A percentile compares a stretch with the other conserved stretches of the same genome.
These are phyloP conservation scores for Pollenia amentaria DNA, from an alignment of 2,888 invertebrate species.

Conservation along the genomic window DNA sequence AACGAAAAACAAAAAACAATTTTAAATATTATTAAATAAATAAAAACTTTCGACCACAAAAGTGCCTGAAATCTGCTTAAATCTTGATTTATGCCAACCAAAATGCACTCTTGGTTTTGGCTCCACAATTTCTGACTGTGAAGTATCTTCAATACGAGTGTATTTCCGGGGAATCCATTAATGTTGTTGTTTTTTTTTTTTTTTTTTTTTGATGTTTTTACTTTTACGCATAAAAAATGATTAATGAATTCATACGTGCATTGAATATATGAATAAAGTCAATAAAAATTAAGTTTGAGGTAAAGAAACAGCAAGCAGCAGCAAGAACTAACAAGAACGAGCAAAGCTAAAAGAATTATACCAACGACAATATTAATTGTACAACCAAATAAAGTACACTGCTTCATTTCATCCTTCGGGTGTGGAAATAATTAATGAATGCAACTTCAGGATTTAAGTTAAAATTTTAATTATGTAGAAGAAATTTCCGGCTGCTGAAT, in stretches of 20 bases:
- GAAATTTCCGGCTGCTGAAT: not conserved
- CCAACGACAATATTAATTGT: slow-evolving; percentile 46
- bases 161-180: slow-evolving; percentile 43
- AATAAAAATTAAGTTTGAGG: slow-evolving; percentile 12
- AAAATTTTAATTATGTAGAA: slow-evolving; percentile 2
- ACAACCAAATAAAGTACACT: not conserved
- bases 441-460: slow-evolving; percentile 33
- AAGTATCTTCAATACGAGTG: not conserved
- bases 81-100: slow-evolving; percentile 65
- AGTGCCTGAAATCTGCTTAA: slow-evolving; percentile 57
- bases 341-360: slow-evolving; percentile 1
- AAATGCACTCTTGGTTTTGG: slow-evolving; percentile 56
- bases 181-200: slow-evolving; percentile 12
- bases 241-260: slow-evolving; percentile 52
- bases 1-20: not conserved
- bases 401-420: slow-evolving; percentile 26
- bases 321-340: not conserved
- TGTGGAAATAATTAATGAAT: slow-evolving; percentile 38
- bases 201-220: slow-evolving; percentile 1
- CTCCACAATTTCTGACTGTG: slow-evolving; percentile 28
- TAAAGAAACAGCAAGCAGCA: not conserved
- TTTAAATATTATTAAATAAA: slow-evolving; percentile 45
- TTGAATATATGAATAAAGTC: slow-evolving; percentile 37
- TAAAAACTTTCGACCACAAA: slow-evolving; percentile 49
- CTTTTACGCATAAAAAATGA: slow-evolving; percentile 18